Evolutionary conservation across 2,888 invertebrate genomes (phyloP), one percentile per base, ranked within the genome.

Genomic region (Laothoe populi): DNA sequence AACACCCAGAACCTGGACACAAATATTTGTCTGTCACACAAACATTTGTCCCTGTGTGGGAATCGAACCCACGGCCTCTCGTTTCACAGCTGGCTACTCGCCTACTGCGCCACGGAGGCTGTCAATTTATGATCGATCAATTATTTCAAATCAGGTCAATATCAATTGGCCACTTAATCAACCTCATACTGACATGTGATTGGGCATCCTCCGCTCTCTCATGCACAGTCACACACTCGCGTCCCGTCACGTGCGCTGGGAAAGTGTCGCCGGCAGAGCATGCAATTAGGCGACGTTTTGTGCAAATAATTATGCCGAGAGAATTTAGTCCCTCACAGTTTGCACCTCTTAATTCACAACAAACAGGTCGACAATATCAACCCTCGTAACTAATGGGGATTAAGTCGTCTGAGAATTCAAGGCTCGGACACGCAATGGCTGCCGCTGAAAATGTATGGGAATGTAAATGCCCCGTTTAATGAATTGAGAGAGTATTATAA

Each of bases 241-340:
- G 72, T 72, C 78, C 78, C 79, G 82, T 84, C 86, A 87, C 84
- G 83, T 81, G 79, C 81, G 74, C 80, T 73, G 72, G 73, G 78
- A 82, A n/a, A 85, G 80, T 87, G 87, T 88, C 86, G 84, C 78
- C 80, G 77, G 81, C 88, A 88, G 86, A 80, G 83, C 82, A 82
- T 84, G 89, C 90, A 90, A 90, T 90, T 90, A 90, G 86, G 81
- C 83, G 73, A 80, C 83, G 85, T 89, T 90, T 87, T 88, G 88
- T 84, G 80, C 84, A 86, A 86, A 88, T 88, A 89, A 88, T 89
- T 88, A 87, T 83, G 81, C 74, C 75, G 75, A 70, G 79, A 79
- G 77, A 80, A 83, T 84, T 81, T 73, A 71, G 75, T 70, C 71
- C 74, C 73, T 71, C 48, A 63, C 64, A 68, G 74, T 77, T 74